Percentiles rank a stretch among this genome's conserved stretches.
phyloP scores from a whole-genome alignment of 2,888 invertebrate genomes.

The Andrena bucephala region DNA sequence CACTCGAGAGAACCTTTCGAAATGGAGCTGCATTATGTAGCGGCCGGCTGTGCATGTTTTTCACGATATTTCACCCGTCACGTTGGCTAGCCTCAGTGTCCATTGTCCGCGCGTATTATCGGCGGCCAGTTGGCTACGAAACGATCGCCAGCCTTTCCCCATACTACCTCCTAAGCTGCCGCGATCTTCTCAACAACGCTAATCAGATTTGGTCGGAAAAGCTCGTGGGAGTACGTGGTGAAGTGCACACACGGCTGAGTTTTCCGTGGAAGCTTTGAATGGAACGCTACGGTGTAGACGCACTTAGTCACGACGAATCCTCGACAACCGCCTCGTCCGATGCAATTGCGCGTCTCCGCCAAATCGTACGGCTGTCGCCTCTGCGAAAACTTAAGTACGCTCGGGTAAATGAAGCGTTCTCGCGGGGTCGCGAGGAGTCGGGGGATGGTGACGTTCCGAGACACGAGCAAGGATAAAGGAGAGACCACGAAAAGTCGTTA shows the following conservation, averaged over 20 bases:
- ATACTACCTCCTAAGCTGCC: too few relatives aligned
- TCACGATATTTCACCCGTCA: conserved; percentile 37
- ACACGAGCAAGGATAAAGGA: too few relatives aligned
- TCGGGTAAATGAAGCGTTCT: conserved; percentile 12
- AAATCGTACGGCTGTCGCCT: conserved; percentile 2
- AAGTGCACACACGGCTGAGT: conserved; percentile 33
- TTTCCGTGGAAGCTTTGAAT: conserved; percentile 44
- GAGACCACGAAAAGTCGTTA: not conserved
- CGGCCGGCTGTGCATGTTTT: conserved; percentile 28
- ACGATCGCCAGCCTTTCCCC: not conserved
- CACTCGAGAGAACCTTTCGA: conserved; percentile 34
- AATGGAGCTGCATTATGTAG: conserved; percentile 22
- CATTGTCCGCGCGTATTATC: conserved; percentile 3
- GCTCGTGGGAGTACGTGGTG: conserved; percentile 47
- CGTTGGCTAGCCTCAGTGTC: not conserved
- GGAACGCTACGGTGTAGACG: not conserved
- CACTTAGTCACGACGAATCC: conserved; percentile 25
- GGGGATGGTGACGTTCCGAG: too few relatives aligned
- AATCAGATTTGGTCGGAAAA: conserved; percentile 55
- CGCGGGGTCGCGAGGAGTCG: not conserved
- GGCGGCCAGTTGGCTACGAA: not conserved
- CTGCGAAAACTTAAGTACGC: conserved; percentile 2
- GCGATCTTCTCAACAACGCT: conserved; percentile 14
- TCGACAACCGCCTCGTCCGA: conserved; percentile 8
- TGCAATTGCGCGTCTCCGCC: conserved; percentile 24